Conservation (phyloP, 1,140 invertebrate species). For the Trichoplusia ni region DNA sequence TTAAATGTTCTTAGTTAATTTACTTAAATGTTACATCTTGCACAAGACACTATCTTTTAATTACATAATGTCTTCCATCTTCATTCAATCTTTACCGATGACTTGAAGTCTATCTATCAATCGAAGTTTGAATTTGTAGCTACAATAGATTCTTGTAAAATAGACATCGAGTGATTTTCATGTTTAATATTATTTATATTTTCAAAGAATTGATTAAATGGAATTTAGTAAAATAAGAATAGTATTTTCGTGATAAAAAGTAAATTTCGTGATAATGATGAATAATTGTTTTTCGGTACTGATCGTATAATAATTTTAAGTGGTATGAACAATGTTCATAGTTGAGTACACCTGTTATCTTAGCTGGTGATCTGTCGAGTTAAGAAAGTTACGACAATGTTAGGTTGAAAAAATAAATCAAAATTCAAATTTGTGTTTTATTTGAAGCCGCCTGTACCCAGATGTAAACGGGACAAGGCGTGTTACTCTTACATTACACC, state of each 20-base stretch:
- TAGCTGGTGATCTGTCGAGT: constrained; percentile 70
- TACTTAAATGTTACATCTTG: constrained; percentile 9
- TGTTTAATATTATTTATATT: constrained; percentile 25
- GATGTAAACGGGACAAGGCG: background rate
- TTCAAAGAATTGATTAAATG: constrained; percentile 70
- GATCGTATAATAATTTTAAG: constrained; percentile 75
- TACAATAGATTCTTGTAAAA: constrained; percentile 35
- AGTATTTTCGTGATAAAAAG: constrained; percentile 78
- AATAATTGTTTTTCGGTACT: constrained; percentile 76
- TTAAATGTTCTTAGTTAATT: background rate
- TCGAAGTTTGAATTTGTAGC: constrained; percentile 34
- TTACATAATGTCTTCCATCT: constrained; percentile 56
- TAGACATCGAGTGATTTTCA: constrained; percentile 32
- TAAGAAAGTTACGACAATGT: constrained; percentile 75
- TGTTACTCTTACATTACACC: background rate
- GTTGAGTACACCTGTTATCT: constrained; percentile 67
- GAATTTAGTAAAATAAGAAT: constrained; percentile 78
- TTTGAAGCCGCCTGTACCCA: no score
- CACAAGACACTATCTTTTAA: constrained; percentile 38
- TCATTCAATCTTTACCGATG: constrained; percentile 34
- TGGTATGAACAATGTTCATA: constrained; percentile 79
- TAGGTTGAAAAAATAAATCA: constrained; percentile 80
- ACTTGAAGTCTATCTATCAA: constrained; percentile 35
- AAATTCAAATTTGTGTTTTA: constrained; percentile 67
- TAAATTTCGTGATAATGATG: constrained; percentile 61